Percentiles rank a stretch among this genome's conserved stretches.
Conservation (phyloP, 2,797 vertebrate species). For the Myotis planiceps region DNA sequence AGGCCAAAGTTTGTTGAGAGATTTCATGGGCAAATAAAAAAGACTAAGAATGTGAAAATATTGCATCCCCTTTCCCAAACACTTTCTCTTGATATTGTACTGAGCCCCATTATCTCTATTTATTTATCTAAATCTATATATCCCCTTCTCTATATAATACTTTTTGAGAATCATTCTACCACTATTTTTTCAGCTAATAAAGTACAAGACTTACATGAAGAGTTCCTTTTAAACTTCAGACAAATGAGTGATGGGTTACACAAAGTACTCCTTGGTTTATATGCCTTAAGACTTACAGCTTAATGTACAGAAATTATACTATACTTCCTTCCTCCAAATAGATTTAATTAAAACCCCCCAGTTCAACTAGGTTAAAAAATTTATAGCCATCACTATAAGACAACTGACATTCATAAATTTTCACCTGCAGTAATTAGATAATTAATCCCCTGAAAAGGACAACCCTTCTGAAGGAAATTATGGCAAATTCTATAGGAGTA, state of each 20-base stretch:
- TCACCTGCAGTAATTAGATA: slow-evolving; percentile 6
- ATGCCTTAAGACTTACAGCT: not conserved
- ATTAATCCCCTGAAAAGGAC: slow-evolving; percentile 33
- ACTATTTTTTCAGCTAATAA: slow-evolving; percentile 1
- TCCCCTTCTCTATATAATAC: not conserved
- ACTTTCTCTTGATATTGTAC: not conserved
- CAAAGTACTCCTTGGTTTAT: not conserved
- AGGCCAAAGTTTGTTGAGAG: not conserved
- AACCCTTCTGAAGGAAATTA: slow-evolving; percentile 32
- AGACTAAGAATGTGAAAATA: not conserved
- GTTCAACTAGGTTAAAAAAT: not conserved
- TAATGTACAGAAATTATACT: slow-evolving; percentile 31
- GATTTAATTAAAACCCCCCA: slow-evolving; percentile 6
- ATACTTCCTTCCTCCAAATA: not conserved
- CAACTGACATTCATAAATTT: not conserved
- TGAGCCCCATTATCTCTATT: not conserved
- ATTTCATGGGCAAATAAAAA: not conserved
- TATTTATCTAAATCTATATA: not conserved
- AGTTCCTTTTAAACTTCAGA: not conserved
- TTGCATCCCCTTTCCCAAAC: not conserved
- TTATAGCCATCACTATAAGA: not conserved
- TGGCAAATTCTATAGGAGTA: not conserved
- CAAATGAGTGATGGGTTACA: not conserved
- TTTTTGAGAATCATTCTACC: not conserved
- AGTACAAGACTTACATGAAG: not conserved